phyloP scores from a whole-genome alignment of 2,888 invertebrate species.

The Folsomia manolachei region DNA sequence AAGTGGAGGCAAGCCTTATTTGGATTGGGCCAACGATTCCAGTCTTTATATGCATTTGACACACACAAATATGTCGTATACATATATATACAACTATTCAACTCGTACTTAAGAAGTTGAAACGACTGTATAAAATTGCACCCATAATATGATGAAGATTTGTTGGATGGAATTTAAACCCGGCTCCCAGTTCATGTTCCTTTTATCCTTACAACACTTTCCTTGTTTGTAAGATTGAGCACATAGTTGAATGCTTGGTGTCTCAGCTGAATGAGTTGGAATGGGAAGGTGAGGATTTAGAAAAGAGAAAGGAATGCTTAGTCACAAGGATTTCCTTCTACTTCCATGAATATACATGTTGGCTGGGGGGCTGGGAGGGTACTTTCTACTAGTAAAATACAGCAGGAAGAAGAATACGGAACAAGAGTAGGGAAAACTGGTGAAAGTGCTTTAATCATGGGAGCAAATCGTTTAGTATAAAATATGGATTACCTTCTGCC shows the following conservation, averaged over 20 bases:
- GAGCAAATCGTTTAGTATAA: constrained; percentile 15
- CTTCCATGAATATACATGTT: constrained; percentile 1
- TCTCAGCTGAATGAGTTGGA: neutral
- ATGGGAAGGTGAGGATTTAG: no score
- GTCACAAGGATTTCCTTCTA: constrained; percentile 19
- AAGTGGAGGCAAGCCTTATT: no score
- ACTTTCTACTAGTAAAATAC: neutral
- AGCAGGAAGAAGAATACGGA: no score
- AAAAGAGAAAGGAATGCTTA: no score
- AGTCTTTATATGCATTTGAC: no score
- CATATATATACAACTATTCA: no score
- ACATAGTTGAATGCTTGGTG: neutral
- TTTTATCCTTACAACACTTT: constrained; percentile 4
- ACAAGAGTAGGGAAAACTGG: no score
- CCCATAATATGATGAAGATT: constrained; percentile 7
- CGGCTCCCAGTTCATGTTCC: neutral
- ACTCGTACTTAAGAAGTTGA: no score
- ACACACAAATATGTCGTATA: no score
- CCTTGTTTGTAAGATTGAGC: neutral
- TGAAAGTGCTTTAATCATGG: constrained; percentile 11
- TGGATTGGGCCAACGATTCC: no score
- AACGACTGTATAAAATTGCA: neutral
- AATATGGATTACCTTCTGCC: constrained; percentile 15
- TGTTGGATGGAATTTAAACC: constrained; percentile 11
- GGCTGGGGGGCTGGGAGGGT: neutral